Evolutionary conservation across 2,797 vertebrate genomes (phyloP).

Genomic region (Borostomias antarcticus): DNA sequence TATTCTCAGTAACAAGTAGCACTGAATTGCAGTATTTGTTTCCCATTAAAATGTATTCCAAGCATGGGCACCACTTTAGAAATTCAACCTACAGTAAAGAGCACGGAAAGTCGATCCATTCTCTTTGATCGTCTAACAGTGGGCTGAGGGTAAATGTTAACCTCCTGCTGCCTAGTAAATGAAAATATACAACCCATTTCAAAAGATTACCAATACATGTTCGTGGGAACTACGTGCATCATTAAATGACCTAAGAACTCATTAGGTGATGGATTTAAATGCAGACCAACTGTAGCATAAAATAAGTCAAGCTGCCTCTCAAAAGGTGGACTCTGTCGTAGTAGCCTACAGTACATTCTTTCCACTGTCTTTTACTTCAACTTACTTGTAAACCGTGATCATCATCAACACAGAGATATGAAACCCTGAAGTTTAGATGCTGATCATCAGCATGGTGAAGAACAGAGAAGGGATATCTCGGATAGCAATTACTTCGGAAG

Average conservation of each 20-base stretch:
- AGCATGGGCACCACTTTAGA: background rate
- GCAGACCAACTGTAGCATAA: background rate
- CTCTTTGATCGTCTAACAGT: conserved; percentile 4
- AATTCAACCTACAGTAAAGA: background rate
- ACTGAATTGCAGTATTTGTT: background rate
- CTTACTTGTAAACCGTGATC: background rate
- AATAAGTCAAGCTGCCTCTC: background rate
- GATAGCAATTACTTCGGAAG: conserved; percentile 27
- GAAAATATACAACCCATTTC: background rate
- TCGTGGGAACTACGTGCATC: background rate
- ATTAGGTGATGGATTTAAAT: background rate
- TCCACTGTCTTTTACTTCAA: too few relatives aligned
- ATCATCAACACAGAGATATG: background rate
- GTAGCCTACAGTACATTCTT: background rate
- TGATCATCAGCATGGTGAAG: background rate
- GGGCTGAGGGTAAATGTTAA: conserved; percentile 1
- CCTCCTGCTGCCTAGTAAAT: conserved; percentile 2
- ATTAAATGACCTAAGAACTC: background rate
- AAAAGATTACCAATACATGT: background rate
- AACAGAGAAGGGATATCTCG: background rate
- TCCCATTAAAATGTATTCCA: background rate
- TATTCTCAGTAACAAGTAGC: background rate
- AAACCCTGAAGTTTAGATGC: background rate
- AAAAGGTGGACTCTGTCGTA: background rate
- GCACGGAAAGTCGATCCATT: background rate